phyloP scores from a whole-genome alignment of 2,888 invertebrate genomes.

The Mesoligia furuncula region DNA sequence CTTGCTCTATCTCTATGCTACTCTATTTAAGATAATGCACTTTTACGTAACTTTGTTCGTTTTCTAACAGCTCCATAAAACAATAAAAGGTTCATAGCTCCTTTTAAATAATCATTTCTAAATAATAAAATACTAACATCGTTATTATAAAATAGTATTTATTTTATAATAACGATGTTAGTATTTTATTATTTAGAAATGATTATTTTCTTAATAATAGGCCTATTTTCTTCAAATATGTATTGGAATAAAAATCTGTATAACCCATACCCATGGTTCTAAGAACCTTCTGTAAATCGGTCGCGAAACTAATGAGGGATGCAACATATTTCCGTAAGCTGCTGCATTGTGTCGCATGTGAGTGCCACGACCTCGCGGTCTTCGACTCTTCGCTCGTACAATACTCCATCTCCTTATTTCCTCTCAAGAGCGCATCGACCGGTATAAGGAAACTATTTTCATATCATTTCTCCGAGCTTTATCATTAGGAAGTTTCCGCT shows the following conservation, averaged over 20 bases:
- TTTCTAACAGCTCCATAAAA: conserved; percentile 75
- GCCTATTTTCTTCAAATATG: not conserved
- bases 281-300: conserved; percentile 4
- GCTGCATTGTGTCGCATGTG: conserved; percentile 20
- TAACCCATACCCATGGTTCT: not conserved
- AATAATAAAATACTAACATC: no score
- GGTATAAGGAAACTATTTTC: conserved; percentile 76
- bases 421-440: conserved; percentile 62
- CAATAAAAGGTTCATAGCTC: conserved; percentile 34
- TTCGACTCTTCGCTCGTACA: conserved; percentile 57
- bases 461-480: conserved; percentile 72
- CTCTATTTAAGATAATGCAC: conserved; percentile 79
- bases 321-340: conserved; percentile 19
- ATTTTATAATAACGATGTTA: not conserved
- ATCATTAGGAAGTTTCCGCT: conserved; percentile 71
- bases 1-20: conserved; percentile 67
- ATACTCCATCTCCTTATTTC: conserved; percentile 64
- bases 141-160: no score
- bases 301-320: conserved; percentile 40
- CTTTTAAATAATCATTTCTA: conserved; percentile 1
- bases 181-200: not conserved
- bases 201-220: not conserved
- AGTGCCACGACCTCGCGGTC: conserved; percentile 63
- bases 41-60: conserved; percentile 80
- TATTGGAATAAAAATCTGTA: not conserved